These are phyloP conservation scores for Kryptolebias marmoratus DNA, from an alignment of 2,113 vertebrate species.

Conservation along the genomic window DNA sequence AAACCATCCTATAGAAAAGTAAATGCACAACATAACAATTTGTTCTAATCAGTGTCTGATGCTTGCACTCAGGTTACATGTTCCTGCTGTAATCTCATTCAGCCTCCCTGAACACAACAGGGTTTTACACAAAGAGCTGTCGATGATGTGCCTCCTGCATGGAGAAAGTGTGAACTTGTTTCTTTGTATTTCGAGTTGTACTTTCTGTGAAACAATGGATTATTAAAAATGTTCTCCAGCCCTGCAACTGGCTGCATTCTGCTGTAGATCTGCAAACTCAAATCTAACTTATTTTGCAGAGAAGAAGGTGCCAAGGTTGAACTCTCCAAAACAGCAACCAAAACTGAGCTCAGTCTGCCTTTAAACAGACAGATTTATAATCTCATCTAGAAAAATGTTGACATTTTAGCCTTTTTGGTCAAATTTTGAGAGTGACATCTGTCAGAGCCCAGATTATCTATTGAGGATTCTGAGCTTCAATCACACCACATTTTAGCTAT, in stretches of 20 bases:
- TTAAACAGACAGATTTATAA: too few relatives aligned
- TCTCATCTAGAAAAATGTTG: too few relatives aligned
- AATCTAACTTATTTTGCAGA: too few relatives aligned
- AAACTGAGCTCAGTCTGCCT: too few relatives aligned
- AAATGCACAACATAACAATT: not conserved
- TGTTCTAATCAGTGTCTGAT: not conserved
- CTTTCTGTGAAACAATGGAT: not conserved
- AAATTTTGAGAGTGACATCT: too few relatives aligned
- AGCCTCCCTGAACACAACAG: not conserved
- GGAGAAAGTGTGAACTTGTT: not conserved
- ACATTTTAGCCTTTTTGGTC: too few relatives aligned
- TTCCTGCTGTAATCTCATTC: not conserved
- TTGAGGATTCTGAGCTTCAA: too few relatives aligned
- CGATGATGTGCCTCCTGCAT: not conserved
- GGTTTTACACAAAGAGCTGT: not conserved
- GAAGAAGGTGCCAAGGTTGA: too few relatives aligned
- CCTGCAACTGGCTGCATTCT: not conserved
- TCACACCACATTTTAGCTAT: too few relatives aligned
- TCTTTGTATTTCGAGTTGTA: not conserved
- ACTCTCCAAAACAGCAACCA: too few relatives aligned
- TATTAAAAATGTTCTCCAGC: not conserved
- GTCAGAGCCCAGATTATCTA: too few relatives aligned
- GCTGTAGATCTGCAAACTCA: not conserved
- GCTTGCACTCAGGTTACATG: not conserved
- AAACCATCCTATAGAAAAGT: not conserved